Percentiles rank a stretch among this genome's conserved stretches.
Evolutionary conservation across 2,888 invertebrate genomes (phyloP).

Genomic region (Brachynemurus nebulosus): DNA sequence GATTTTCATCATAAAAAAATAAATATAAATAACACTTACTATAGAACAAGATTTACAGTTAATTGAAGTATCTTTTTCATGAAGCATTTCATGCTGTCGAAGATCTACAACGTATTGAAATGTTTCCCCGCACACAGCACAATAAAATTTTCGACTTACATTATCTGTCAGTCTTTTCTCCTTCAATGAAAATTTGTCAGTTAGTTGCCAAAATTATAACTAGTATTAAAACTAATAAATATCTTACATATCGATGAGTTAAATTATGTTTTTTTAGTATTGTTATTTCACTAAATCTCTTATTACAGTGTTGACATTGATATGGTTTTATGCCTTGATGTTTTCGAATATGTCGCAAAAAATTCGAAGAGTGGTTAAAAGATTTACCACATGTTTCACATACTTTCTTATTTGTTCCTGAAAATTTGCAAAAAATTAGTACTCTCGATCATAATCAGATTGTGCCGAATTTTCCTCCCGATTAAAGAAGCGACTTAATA

Average conservation of each 20-base stretch:
- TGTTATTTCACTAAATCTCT: slow-evolving; percentile 2
- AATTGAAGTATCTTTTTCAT: neutral
- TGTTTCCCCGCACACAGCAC: slow-evolving; percentile 6
- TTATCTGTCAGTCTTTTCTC: no score
- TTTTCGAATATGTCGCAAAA: slow-evolving; percentile 2
- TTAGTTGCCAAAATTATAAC: neutral
- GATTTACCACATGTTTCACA: slow-evolving; percentile 5
- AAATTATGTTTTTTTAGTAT: neutral
- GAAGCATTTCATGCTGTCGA: slow-evolving; percentile 4
- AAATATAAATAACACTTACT: no score
- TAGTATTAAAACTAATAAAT: neutral
- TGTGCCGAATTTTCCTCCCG: neutral
- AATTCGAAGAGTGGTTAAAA: slow-evolving; percentile 3
- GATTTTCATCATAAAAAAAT: no score
- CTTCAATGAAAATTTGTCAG: neutral
- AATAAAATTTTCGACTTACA: slow-evolving; percentile 6
- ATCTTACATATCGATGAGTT: neutral
- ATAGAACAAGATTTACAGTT: neutral
- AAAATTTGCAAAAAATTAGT: slow-evolving; percentile 2
- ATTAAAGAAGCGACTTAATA: no score
- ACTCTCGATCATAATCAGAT: neutral
- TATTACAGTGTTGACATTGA: slow-evolving; percentile 1
- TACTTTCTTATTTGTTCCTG: slow-evolving; percentile 4
- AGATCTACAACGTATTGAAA: neutral
- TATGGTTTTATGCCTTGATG: slow-evolving; percentile 1